Percentiles rank a stretch among this genome's conserved stretches.
Evolutionary conservation across 2,888 invertebrate species (phyloP).

Genomic region (Thysanoteuthis rhombus): DNA sequence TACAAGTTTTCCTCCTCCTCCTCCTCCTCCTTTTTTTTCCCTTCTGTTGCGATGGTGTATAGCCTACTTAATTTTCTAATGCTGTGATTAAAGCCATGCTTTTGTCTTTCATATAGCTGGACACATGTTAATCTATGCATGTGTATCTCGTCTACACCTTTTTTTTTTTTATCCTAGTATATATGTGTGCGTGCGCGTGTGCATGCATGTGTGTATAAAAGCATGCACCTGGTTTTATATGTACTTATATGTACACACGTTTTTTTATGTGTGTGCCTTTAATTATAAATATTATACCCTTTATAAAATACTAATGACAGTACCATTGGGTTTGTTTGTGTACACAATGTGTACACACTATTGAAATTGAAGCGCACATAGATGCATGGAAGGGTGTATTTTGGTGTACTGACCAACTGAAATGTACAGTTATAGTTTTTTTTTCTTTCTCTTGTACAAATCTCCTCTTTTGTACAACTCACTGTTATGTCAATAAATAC

Average conservation of each 20-base stretch:
- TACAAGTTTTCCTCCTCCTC: background rate
- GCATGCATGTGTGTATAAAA: background rate
- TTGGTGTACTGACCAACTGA: too few relatives aligned
- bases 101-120: background rate
- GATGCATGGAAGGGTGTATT: background rate
- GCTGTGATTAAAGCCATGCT: background rate
- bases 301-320: background rate
- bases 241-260: background rate
- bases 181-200: too few relatives aligned
- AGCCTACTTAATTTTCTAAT: background rate
- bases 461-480: background rate
- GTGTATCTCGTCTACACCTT: too few relatives aligned
- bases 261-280: background rate
- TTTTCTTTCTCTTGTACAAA: background rate
- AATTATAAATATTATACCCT: background rate
- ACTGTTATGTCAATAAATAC: background rate
- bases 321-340: too few relatives aligned
- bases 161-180: too few relatives aligned
- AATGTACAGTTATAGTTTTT: too few relatives aligned
- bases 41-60: background rate
- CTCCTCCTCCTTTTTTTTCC: background rate
- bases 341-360: background rate
- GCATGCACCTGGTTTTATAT: background rate
- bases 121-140: background rate
- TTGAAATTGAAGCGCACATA: background rate